Conservation (phyloP, 2,797 vertebrate genomes). For the Cichlasoma orientale region DNA sequence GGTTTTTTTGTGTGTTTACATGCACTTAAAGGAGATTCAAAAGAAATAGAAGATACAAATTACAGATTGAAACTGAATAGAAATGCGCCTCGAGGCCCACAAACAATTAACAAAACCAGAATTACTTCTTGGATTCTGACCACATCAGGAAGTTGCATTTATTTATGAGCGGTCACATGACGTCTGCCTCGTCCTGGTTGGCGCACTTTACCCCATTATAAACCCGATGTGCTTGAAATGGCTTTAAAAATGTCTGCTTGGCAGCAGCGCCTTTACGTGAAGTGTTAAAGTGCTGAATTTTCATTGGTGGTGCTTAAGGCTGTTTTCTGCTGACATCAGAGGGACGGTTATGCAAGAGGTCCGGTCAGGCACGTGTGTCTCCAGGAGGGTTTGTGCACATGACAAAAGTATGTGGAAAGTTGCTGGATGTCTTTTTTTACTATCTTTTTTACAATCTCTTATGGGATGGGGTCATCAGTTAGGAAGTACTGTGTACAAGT, state of each 20-base stretch:
- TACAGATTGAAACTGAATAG: background rate
- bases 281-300: conserved; percentile 1
- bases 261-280: background rate
- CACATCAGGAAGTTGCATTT: background rate
- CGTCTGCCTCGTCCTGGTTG: background rate
- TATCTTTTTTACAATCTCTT: background rate
- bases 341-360: conserved; percentile 39
- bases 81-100: background rate
- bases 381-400: conserved; percentile 28
- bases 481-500: background rate
- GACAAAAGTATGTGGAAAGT: conserved; percentile 39
- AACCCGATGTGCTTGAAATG: background rate
- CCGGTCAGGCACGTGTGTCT: conserved; percentile 15
- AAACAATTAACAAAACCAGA: background rate
- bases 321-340: conserved; percentile 42
- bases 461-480: background rate
- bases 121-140: background rate
- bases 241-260: background rate
- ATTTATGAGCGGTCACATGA: background rate
- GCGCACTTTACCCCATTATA: background rate
- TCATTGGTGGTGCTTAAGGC: background rate
- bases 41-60: background rate
- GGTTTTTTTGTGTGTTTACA: background rate
- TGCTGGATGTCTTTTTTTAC: conserved; percentile 13
- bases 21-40: background rate